phyloP scores from a whole-genome alignment of 2,113 vertebrate species.

The Microcebus griseorufus region DNA sequence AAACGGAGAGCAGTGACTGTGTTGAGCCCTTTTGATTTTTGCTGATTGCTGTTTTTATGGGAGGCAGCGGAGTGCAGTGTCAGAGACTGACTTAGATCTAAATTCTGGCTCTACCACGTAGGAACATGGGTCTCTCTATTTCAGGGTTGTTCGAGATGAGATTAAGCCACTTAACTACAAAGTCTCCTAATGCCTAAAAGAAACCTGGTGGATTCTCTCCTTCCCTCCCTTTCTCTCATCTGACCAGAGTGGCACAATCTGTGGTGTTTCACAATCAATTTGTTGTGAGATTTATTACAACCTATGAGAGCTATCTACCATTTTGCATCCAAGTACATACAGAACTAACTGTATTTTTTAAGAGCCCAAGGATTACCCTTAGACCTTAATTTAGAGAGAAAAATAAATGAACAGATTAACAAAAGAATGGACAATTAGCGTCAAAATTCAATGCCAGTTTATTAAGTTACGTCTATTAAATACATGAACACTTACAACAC shows the following conservation, averaged over 20 bases:
- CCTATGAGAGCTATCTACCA: not conserved
- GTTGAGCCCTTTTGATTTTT: not conserved
- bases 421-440: not conserved
- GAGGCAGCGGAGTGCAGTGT: not conserved
- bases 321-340: not conserved
- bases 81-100: not conserved
- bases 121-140: not conserved
- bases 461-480: constrained; percentile 72
- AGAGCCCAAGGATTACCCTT: not conserved
- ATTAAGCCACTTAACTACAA: not conserved
- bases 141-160: not conserved
- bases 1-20: not conserved
- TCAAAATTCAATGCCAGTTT: constrained; percentile 49
- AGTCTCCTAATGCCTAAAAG: not conserved
- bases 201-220: not conserved
- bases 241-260: not conserved
- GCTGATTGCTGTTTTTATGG: not conserved
- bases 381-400: constrained; percentile 24
- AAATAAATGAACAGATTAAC: not conserved
- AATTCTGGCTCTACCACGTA: not conserved
- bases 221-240: not conserved
- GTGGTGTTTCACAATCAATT: not conserved
- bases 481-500: constrained; percentile 51
- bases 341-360: not conserved
- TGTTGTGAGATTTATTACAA: not conserved